These are phyloP conservation scores for Misgurnus mizolepis DNA, from an alignment of 2,113 vertebrate species.

Conservation along the genomic window DNA sequence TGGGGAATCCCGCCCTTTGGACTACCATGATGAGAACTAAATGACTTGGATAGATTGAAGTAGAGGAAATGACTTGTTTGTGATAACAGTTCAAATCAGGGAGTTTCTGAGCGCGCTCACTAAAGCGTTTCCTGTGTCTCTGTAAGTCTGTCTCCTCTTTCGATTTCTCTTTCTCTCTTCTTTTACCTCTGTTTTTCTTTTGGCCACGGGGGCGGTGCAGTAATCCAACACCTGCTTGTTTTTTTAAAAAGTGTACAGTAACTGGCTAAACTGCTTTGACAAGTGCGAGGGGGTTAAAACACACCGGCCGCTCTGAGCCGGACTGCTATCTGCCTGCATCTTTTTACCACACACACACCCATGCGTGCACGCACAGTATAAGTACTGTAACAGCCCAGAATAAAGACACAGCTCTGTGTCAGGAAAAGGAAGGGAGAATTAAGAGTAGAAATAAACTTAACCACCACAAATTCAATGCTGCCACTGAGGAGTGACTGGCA, in stretches of 20 bases:
- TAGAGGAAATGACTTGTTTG: conserved; percentile 49
- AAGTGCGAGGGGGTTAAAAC: conserved; percentile 70
- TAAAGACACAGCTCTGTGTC: conserved; percentile 14
- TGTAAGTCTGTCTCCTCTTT: conserved; percentile 9
- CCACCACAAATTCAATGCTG: conserved; percentile 57
- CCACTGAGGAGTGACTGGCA: conserved; percentile 62
- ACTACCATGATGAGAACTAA: conserved; percentile 10
- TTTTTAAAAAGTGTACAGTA: conserved; percentile 73
- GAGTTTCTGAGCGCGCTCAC: conserved; percentile 26
- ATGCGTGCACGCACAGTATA: neutral
- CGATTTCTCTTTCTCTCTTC: conserved; percentile 28
- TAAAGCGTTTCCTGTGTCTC: conserved; percentile 28
- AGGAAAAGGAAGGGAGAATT: neutral
- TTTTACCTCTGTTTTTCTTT: conserved; percentile 24
- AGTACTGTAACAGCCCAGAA: conserved; percentile 15
- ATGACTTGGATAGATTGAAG: neutral
- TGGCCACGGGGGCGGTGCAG: conserved; percentile 76
- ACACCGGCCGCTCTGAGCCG: conserved; percentile 54
- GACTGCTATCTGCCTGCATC: conserved; percentile 47
- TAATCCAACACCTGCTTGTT: conserved; percentile 88
- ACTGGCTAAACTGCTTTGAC: conserved; percentile 82
- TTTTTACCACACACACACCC: conserved; percentile 35
- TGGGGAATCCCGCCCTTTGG: conserved; percentile 27
- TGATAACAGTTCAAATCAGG: conserved; percentile 28
- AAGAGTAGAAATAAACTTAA: neutral